Base-by-base conservation (phyloP, 2,888 invertebrate genomes). In the Agrochola litura region DNA sequence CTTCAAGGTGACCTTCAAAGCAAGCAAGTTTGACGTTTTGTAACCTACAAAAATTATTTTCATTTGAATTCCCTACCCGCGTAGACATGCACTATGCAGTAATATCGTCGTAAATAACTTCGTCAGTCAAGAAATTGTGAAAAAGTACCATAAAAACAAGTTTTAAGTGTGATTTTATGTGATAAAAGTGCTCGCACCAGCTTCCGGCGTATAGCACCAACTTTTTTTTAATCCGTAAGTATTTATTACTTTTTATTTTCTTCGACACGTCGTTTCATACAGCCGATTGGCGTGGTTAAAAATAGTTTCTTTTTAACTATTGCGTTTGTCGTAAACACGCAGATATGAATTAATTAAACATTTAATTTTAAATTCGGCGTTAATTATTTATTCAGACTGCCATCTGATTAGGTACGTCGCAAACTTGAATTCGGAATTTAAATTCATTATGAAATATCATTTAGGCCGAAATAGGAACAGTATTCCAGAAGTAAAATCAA, bases 1-100 rank as follows among this genome's bases (percentile, higher is more conserved):
- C 69, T 91, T 94, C 93, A 96, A 96, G 96, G 96, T 96, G 96
- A 96, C 96, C 96, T 96, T 95, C 93, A 92, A 84, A 82, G 79
- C 71, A 83, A 89, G 86, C 90, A 75, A 87, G 91, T 95, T 96
- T 95, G 96, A 96, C 95, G 93, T 95, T 91, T 93, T 83, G 88
- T 94, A 88, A 89, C 86, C 93, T 93, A 92, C 87, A 91, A 92
- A 92, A 92, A 92, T 82, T 94, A 94, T 93, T 94, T 92, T 92
- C 89, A 91, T 94, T 95, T 93, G 91, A 92, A 93, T 92, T 92
- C 93, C 88, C 95, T 96, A 96, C 96, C 96, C 96, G 95, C 96
- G 91, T 81, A 94, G 93, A 91, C 95, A 93, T 94, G 93, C 91
- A 91, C 92, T 92, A 89, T 91, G 90, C 89, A 72, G 84, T 87